These are phyloP conservation scores for Cataglyphis livida DNA, from an alignment of 2,888 invertebrate species.

Conservation along the genomic window DNA sequence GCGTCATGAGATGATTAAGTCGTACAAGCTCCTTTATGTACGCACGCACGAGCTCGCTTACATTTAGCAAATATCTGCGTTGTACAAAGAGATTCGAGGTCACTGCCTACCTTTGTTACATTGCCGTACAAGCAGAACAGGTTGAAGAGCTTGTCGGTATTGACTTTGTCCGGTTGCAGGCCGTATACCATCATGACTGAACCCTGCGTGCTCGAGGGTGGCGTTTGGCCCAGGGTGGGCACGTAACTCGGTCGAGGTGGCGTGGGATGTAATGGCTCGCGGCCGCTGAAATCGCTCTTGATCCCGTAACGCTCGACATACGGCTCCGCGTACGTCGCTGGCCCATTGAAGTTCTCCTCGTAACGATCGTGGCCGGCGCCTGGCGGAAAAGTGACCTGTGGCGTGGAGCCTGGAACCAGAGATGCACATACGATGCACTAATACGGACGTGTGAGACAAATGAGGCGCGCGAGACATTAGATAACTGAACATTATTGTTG, in stretches of 20 bases:
- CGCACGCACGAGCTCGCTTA: not conserved
- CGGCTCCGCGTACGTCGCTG: constrained; percentile 83
- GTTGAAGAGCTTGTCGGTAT: constrained; percentile 98
- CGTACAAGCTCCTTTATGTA: not conserved
- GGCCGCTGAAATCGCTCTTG: constrained; percentile 83
- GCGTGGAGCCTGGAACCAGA: constrained; percentile 86
- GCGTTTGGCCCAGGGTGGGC: constrained; percentile 83
- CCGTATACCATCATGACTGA: constrained; percentile 99
- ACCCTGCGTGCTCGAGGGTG: constrained; percentile 88
- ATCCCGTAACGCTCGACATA: constrained; percentile 84
- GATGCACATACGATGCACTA: constrained; percentile 86
- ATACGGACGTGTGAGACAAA: constrained; percentile 11
- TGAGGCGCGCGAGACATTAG: not conserved
- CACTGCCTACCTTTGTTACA: constrained; percentile 93
- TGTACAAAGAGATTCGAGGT: not conserved
- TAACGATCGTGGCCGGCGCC: constrained; percentile 84
- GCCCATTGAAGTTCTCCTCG: constrained; percentile 84
- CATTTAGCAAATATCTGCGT: constrained; percentile 12
- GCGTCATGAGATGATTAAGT: constrained; percentile 13
- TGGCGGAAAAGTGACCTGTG: constrained; percentile 82
- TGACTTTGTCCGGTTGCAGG: constrained; percentile 96
- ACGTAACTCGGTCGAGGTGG: constrained; percentile 84
- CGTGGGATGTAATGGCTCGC: constrained; percentile 84
- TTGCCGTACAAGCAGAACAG: constrained; percentile 99
- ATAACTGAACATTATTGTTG: not conserved